phyloP scores from a whole-genome alignment of 2,888 invertebrate species.

The Drosophila nr. perissopoda region DNA sequence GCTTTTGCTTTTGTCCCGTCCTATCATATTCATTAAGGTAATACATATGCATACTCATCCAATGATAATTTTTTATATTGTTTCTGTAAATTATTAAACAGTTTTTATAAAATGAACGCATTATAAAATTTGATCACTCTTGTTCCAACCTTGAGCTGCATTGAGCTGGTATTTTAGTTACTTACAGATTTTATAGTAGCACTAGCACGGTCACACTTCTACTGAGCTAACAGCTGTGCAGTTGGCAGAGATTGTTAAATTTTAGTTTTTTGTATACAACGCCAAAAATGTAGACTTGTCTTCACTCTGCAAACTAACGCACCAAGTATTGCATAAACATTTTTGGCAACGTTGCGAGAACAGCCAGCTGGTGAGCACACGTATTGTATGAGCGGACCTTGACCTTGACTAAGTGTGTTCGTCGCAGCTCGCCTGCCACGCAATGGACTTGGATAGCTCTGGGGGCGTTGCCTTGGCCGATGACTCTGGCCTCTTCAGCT shows the following conservation, averaged over 20 bases:
- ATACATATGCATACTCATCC: neutral
- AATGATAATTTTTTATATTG: neutral
- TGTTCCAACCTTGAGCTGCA: too few species aligned
- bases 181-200: neutral
- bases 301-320: neutral
- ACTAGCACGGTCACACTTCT: constrained; percentile 40
- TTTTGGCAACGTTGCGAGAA: neutral
- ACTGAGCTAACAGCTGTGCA: constrained; percentile 56
- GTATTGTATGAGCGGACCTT: neutral
- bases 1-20: neutral
- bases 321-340: constrained; percentile 5
- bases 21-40: neutral
- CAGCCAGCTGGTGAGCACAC: constrained; percentile 12
- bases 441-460: constrained; percentile 56
- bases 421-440: constrained; percentile 21
- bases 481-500: constrained; percentile 75
- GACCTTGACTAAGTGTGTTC: constrained; percentile 3
- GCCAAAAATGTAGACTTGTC: constrained; percentile 57
- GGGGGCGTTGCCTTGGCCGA: constrained; percentile 51
- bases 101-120: neutral
- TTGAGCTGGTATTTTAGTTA: constrained; percentile 40
- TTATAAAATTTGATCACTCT: neutral
- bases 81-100: neutral
- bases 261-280: constrained; percentile 55
- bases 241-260: constrained; percentile 20